Evolutionary conservation across 2,797 vertebrate species (phyloP), one percentile per base, ranked within the genome.

Genomic region (Pogonophryne albipinna): DNA sequence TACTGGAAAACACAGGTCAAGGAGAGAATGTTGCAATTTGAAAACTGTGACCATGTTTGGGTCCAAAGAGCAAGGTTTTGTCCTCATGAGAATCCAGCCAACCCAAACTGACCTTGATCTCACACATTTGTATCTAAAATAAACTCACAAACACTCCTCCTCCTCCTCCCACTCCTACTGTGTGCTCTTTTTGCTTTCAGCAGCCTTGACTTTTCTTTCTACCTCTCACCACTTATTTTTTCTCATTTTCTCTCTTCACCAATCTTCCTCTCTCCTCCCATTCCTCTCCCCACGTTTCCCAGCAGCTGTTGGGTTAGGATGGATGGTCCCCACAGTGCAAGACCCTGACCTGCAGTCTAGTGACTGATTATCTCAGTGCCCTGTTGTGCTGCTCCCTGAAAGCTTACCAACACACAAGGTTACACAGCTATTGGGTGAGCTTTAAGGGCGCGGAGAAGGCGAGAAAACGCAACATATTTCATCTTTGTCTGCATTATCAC

Each of bases 311-410:
- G 79, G 71, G 85, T 88, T 92, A 88, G 94, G 93, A 93, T 92
- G 91, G 92, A 94, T 91, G 85, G 86, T 86, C 87, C 84, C 87
- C 79, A 83, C 84, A 74, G 90, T 74, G 84, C 84, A 74, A 79
- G 90, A 91, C 89, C 90, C 89, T 93, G 93, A 91, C 92, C 87
- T 86, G 85, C 85, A 84, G 84, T 87, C 86, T 80, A 78, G 85
- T 94, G 94, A 94, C 87, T 93, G 91, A 95, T 94, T 91, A 94
- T 89, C 84, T 79, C 80, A n/a, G 38, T 78, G 86, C 79, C 90
- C 88, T 80, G 79, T 87, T 81, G 78, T 82, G 80, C 74, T 82
- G 80, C 73, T 87, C 75, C 68, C 79, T 76, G 60, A 76, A 85
- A 74, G 66, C 83, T 81, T 71, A 90, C 70, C 64, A 65, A 85